Conservation (phyloP, 1,140 invertebrate genomes). For the Cyclina sinensis region DNA sequence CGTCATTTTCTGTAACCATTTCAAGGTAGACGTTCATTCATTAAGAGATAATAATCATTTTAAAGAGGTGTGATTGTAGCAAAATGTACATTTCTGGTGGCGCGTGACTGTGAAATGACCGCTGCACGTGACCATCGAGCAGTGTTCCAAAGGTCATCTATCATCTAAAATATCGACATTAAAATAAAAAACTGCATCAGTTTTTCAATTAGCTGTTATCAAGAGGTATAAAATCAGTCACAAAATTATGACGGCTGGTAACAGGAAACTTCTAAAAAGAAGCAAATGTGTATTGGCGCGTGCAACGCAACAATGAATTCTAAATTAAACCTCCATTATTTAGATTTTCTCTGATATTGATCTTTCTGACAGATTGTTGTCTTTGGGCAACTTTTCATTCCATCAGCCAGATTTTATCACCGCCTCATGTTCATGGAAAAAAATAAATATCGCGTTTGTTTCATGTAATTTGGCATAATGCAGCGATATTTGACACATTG, state of each 20-base stretch:
- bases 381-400: constrained; percentile 59
- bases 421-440: constrained; percentile 20
- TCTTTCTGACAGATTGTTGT: constrained; percentile 61
- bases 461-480: constrained; percentile 17
- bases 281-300: constrained; percentile 11
- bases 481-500: neutral
- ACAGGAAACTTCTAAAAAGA: constrained; percentile 27
- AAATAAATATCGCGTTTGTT: constrained; percentile 22
- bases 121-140: constrained; percentile 6
- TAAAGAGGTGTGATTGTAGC: constrained; percentile 3
- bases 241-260: constrained; percentile 12
- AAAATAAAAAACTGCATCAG: constrained; percentile 42
- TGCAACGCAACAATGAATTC: constrained; percentile 38
- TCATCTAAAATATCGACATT: constrained; percentile 11
- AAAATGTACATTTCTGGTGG: neutral
- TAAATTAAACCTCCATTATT: constrained; percentile 54
- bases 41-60: constrained; percentile 9
- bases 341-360: constrained; percentile 55
- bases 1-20: constrained; percentile 14
- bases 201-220: constrained; percentile 56
- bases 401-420: constrained; percentile 37
- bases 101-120: constrained; percentile 36
- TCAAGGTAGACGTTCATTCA: constrained; percentile 12
- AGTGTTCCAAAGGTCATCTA: constrained; percentile 16
- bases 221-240: constrained; percentile 10